phyloP scores from a whole-genome alignment of 2,113 vertebrate genomes.

The Chloropsis cyanopogon region DNA sequence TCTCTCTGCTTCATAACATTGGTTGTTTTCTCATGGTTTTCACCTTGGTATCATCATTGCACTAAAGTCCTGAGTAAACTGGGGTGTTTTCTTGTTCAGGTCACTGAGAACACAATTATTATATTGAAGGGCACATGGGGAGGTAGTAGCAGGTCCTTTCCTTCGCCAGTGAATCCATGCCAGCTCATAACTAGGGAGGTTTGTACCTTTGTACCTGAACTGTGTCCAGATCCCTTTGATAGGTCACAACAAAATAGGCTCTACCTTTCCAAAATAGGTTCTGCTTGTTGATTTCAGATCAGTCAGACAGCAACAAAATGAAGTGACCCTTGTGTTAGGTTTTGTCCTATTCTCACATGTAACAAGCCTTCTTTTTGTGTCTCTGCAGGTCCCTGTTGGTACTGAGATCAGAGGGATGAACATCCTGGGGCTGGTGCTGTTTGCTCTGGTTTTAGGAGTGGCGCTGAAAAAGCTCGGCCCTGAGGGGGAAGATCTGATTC shows the following conservation, averaged over 20 bases:
- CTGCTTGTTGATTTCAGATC: background rate
- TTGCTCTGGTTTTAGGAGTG: conserved; percentile 92
- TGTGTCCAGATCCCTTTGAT: background rate
- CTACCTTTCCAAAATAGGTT: background rate
- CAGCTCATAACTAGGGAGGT: background rate
- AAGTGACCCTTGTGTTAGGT: background rate
- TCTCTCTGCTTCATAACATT: background rate
- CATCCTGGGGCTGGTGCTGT: conserved; percentile 93
- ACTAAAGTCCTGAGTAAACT: background rate
- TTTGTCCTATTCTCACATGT: background rate
- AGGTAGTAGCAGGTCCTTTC: background rate
- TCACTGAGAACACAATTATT: background rate
- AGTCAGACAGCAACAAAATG: background rate
- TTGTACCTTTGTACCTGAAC: background rate
- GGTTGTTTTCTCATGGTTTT: background rate
- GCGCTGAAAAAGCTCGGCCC: conserved; percentile 90
- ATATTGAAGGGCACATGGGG: background rate
- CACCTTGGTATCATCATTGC: background rate
- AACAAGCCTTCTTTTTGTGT: background rate
- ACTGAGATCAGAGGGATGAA: conserved; percentile 93
- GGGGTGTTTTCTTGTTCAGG: background rate
- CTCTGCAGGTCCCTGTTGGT: conserved; percentile 81
- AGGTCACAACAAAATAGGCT: background rate
- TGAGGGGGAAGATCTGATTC: conserved; percentile 94
- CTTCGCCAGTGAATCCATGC: background rate